phyloP scores from a whole-genome alignment of 2,797 vertebrate genomes.

The Amphiprion clarkii region DNA sequence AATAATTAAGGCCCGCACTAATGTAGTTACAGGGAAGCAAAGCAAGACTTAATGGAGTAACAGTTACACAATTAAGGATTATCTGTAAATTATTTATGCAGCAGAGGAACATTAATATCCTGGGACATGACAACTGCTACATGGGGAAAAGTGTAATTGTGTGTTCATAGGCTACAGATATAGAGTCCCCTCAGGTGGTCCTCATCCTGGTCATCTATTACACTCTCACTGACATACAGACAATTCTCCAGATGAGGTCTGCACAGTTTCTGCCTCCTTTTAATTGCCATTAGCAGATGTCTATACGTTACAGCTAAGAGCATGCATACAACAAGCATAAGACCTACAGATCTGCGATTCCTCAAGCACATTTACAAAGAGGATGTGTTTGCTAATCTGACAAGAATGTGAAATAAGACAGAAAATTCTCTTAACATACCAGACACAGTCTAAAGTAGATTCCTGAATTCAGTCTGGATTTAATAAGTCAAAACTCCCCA shows the following conservation, averaged over 20 bases:
- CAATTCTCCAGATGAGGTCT: not conserved
- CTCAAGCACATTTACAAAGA: not conserved
- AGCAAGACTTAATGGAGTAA: conserved; percentile 21
- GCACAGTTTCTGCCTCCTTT: conserved; percentile 7
- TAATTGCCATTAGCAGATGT: not conserved
- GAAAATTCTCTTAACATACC: conserved; percentile 15
- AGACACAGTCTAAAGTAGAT: conserved; percentile 18
- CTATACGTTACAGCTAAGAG: not conserved
- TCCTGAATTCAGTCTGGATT: conserved; percentile 18
- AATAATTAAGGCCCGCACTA: conserved; percentile 18
- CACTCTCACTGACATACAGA: conserved; percentile 4
- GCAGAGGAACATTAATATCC: not conserved
- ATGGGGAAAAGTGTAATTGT: not conserved
- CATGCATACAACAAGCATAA: not conserved
- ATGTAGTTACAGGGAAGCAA: conserved; percentile 19
- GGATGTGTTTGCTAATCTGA: not conserved
- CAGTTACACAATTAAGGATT: conserved; percentile 6
- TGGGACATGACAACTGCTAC: not conserved
- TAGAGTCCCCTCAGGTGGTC: not conserved
- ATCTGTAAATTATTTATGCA: conserved; percentile 17
- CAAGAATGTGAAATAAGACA: not conserved
- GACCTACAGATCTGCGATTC: not conserved
- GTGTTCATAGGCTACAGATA: not conserved
- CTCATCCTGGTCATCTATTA: not conserved
- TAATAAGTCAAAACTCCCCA: not conserved